Base-by-base conservation (phyloP, 2,888 invertebrate species). In the Nymphalis polychloros region DNA sequence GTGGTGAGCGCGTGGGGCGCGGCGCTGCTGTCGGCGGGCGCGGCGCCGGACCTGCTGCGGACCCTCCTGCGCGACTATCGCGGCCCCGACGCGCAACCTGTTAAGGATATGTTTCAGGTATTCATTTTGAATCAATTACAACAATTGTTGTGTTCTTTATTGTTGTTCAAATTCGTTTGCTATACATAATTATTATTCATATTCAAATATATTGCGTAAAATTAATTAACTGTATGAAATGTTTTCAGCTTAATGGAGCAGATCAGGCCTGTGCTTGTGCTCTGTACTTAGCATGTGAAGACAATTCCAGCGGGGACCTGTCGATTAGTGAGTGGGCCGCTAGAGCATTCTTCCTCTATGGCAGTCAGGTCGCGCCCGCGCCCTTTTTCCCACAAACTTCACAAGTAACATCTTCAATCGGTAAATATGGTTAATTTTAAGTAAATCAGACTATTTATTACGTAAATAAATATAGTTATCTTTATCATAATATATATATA, bases 201-300 rank as follows among this genome's bases (percentile, higher is more conserved):
- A 53, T 13, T 16, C 10, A 0, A 23, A 52, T 20, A 10, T 10
- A 55, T 19, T 50, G 10, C 10, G 3, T 10, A 41, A 35, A 35
- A 41, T 8, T 41, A 31, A 19, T 4, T 59, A 17, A 8, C 17
- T 23, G 16, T 47, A 50, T 23, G 2, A 17, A 27, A n/a, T 31
- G 17, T 19, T 46, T 61, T 46, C 77, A 93, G 93, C 77, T 93
- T 52, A 96, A 97, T 81, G 95, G 95, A 62, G 95, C 96, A 68
- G 95, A 97, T 64, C 98, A 98, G 86, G 98, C 98, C 0, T 98
- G 98, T 85, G 97, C 97, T 0, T 97, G 97, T 52, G 96, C 97
- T 65, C 91, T 98, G 57, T 95, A 97, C 76, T 87, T 99, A 69
- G 98, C 98, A 0, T 98, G 97, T 69, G 95, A 96, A 64, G 94